Evolutionary conservation across 2,113 vertebrate species (phyloP).

Genomic region (Cottus gobio): DNA sequence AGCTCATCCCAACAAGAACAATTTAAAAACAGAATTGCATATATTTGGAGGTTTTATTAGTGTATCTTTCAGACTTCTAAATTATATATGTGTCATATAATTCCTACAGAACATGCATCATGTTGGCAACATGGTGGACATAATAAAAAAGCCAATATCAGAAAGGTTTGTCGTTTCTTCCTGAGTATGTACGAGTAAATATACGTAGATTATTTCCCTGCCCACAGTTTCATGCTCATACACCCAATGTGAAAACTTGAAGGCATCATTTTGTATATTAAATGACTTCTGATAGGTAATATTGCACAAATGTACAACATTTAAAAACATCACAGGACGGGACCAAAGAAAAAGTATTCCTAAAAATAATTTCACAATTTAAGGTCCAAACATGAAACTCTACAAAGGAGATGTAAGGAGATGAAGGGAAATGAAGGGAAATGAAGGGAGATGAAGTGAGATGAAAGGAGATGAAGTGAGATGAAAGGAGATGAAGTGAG

Average conservation of each 20-base stretch:
- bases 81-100: not conserved
- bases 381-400: not conserved
- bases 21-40: not conserved
- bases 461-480: not conserved
- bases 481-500: not conserved
- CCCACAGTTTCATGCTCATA: not conserved
- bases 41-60: not conserved
- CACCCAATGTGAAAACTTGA: not conserved
- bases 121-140: not conserved
- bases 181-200: not conserved
- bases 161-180: not conserved
- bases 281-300: not conserved
- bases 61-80: not conserved
- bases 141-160: not conserved
- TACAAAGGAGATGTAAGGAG: not conserved
- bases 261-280: not conserved
- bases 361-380: not conserved
- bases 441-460: not conserved
- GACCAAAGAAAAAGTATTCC: not conserved
- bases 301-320: not conserved
- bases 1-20: not conserved
- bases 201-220: not conserved
- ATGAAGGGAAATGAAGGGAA: not conserved
- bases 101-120: not conserved
- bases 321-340: not conserved